These are phyloP conservation scores for Aphelocoma coerulescens DNA, from an alignment of 2,113 vertebrate genomes.

Conservation along the genomic window DNA sequence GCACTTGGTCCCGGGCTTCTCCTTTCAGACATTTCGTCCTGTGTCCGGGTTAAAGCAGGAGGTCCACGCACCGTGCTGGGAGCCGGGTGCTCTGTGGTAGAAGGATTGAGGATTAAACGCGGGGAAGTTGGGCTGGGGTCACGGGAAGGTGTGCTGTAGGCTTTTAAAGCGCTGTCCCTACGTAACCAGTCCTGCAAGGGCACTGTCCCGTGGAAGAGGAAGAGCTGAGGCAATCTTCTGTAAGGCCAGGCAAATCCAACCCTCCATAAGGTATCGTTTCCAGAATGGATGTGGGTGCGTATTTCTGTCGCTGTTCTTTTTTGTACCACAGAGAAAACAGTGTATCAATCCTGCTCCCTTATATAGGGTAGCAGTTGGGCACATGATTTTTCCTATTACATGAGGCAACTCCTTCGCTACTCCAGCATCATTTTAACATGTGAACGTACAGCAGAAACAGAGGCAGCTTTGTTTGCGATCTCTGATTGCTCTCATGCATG, in stretches of 20 bases:
- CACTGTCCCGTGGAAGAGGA: not conserved
- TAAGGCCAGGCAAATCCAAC: not conserved
- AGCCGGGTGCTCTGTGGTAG: not conserved
- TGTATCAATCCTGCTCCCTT: rapidly evolving
- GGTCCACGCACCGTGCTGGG: not conserved
- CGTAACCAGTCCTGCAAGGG: not conserved
- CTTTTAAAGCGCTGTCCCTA: not conserved
- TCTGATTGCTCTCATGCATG: not conserved
- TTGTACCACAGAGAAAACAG: not conserved
- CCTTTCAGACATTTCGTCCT: not conserved
- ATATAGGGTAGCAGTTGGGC: not conserved
- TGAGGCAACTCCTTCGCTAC: not conserved
- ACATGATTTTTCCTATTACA: not conserved
- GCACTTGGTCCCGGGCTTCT: not conserved
- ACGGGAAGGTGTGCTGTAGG: not conserved
- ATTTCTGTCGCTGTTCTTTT: not conserved
- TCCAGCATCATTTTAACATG: not conserved
- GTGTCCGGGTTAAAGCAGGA: not conserved
- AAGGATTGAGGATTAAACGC: not conserved
- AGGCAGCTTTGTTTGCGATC: not conserved
- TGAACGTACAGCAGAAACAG: not conserved
- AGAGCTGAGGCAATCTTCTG: not conserved
- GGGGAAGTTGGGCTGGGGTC: not conserved
- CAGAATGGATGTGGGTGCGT: not conserved
- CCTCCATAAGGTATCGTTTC: rapidly evolving